These are phyloP conservation scores for Dallia pectoralis DNA, from an alignment of 2,797 vertebrate species.

Conservation along the genomic window DNA sequence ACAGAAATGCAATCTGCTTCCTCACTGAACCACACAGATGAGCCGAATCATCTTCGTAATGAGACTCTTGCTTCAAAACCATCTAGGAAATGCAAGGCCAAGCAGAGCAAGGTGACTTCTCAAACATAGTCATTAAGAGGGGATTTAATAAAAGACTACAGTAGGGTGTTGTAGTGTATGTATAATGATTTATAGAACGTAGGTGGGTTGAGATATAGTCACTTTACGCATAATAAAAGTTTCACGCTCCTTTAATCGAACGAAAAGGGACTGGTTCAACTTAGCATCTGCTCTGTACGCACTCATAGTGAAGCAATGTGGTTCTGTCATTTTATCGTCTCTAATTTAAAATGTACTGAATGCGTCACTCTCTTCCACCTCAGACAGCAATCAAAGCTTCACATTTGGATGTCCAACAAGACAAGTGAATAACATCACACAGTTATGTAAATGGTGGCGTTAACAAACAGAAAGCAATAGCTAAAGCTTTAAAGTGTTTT, in stretches of 20 bases:
- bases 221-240: background rate
- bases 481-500: background rate
- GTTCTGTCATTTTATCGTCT: background rate
- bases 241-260: background rate
- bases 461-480: background rate
- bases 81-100: background rate
- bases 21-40: slow-evolving; percentile 66
- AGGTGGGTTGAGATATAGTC: background rate
- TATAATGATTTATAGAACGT: background rate
- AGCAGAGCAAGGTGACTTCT: background rate
- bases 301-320: background rate
- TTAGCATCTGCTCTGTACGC: background rate
- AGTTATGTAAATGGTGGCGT: background rate
- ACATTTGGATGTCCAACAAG: background rate
- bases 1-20: slow-evolving; percentile 71
- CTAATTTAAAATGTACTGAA: background rate
- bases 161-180: background rate
- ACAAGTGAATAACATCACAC: background rate
- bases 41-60: slow-evolving; percentile 69
- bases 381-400: background rate
- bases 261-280: background rate
- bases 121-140: background rate
- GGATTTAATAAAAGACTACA: background rate
- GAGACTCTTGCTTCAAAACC: slow-evolving; percentile 20
- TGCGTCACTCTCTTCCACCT: background rate